Evolutionary conservation across 1,140 invertebrate genomes (phyloP).

Genomic region (Apolygus lucorum): DNA sequence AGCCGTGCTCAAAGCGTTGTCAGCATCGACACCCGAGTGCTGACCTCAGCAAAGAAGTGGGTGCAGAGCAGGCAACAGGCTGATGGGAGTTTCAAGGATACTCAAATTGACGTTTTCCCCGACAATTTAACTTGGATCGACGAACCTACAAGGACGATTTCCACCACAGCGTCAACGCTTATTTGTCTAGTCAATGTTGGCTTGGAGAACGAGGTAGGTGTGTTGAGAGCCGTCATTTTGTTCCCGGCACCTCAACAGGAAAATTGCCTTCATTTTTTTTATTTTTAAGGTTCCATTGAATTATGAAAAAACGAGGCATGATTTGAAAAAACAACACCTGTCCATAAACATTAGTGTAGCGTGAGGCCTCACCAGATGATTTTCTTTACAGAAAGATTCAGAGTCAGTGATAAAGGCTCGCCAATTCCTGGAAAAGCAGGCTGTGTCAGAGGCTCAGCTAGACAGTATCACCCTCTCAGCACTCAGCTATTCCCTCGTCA

Average conservation of each 20-base stretch:
- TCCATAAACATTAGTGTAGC: no score
- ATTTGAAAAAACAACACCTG: no score
- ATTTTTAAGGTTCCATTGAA: no score
- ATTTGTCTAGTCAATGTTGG: slow-evolving; percentile 49
- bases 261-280: neutral
- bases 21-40: slow-evolving; percentile 47
- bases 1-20: slow-evolving; percentile 49
- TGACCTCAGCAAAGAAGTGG: slow-evolving; percentile 49
- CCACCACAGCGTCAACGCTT: slow-evolving; percentile 51
- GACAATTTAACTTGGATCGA: slow-evolving; percentile 5
- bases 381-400: slow-evolving; percentile 45
- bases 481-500: slow-evolving; percentile 46
- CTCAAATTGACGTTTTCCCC: slow-evolving; percentile 44
- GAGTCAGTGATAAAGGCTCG: slow-evolving; percentile 44
- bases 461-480: slow-evolving; percentile 48
- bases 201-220: slow-evolving; percentile 45
- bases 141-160: slow-evolving; percentile 44
- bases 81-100: slow-evolving; percentile 49
- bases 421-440: slow-evolving; percentile 46
- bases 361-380: no score
- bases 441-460: slow-evolving; percentile 41
- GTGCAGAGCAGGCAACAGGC: slow-evolving; percentile 48
- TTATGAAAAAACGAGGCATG: no score
- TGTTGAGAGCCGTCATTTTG: no score
- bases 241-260: neutral